Percentiles rank a stretch among this genome's conserved stretches.
Evolutionary conservation across 2,888 invertebrate species (phyloP).

Genomic region (Hedya salicella): DNA sequence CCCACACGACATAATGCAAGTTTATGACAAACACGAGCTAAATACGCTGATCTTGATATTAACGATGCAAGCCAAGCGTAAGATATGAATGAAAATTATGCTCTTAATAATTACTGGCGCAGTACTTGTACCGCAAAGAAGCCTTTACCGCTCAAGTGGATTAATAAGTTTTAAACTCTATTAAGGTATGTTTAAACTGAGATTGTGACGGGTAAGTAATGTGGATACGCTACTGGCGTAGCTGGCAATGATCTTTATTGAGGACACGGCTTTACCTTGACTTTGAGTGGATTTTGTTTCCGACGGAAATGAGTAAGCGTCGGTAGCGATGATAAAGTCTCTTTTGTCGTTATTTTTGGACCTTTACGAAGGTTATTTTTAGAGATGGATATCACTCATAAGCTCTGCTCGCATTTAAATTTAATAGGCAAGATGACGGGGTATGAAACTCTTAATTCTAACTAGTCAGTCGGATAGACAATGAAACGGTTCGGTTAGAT

Average conservation of each 20-base stretch:
- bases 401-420: too few relatives aligned
- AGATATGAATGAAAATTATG: slow-evolving; percentile 22
- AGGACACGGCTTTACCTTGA: slow-evolving; percentile 36
- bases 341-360: not conserved
- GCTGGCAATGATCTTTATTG: slow-evolving; percentile 39
- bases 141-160: not conserved
- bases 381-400: too few relatives aligned
- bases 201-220: not conserved
- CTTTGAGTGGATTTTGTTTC: slow-evolving; percentile 38
- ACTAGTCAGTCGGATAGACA: too few relatives aligned
- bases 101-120: not conserved
- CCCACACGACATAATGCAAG: not conserved
- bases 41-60: slow-evolving; percentile 29
- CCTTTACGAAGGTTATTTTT: too few relatives aligned
- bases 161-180: not conserved
- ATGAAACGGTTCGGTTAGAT: too few relatives aligned
- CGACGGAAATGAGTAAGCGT: slow-evolving; percentile 33
- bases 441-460: too few relatives aligned
- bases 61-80: slow-evolving; percentile 20
- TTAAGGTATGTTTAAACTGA: not conserved
- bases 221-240: not conserved
- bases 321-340: slow-evolving; percentile 1
- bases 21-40: slow-evolving; percentile 6
- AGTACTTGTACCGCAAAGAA: not conserved
- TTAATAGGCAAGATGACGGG: too few relatives aligned